Base-by-base conservation (phyloP, 2,888 invertebrate species). In the Drosophila setosimentum region DNA sequence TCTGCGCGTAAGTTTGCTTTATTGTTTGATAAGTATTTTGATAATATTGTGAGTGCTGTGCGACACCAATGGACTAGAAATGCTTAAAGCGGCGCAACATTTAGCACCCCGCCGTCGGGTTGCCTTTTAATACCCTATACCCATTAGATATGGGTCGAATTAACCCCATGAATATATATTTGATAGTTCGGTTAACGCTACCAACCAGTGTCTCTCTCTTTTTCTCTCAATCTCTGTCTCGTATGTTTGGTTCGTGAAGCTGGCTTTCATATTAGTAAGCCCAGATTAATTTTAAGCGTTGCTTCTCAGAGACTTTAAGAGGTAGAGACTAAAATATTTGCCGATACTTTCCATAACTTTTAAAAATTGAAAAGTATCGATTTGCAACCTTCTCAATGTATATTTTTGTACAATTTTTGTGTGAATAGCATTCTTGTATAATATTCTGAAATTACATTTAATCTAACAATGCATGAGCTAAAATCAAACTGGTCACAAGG, bases 1-100 rank as follows among this genome's bases (percentile, higher is more conserved):
- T 45, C 45, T 45, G 24, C 29, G 35, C 45, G 37, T 49, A 71
- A 71, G 62, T 82, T 82, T 73, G 59, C 77, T 87, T 89, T 89
- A 85, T 89, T 87, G 88, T 82, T 85, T 86, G 88, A 87, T 87
- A 90, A 90, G 83, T 86, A 88, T 88, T 82, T 81, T 82, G 88
- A 86, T 88, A 85, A 89, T 87, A 80, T 82, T 81, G 70, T 70
- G 79, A 79, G 79, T 79, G 72, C 58, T 73, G 61, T 73, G 69
- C 77, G 73, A 76, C 80, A 73, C 80, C 80, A 79, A 80, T 80
- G 68, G 65, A 64, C 48, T 63, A 54, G 50, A 24, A 55, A 54
- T 67, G 76, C 63, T 65, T 45, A 27, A 59, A 42, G 57, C 55
- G 32, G 42, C 42, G 50, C 69, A 68, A 54, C 85, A 71, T 82